Evolutionary conservation across 2,888 invertebrate genomes (phyloP).

Genomic region (Nasonovia ribisnigri): DNA sequence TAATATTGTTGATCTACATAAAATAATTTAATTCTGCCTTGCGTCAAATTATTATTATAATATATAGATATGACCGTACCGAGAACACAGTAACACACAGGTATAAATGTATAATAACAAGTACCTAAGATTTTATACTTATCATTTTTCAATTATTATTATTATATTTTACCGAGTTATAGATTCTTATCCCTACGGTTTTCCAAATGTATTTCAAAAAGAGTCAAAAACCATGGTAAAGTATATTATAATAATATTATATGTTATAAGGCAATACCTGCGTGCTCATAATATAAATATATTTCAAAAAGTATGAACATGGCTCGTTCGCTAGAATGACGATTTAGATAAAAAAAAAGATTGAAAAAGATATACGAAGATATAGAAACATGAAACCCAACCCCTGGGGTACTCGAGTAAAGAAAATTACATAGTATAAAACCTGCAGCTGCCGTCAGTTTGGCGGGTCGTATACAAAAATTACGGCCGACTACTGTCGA

Average conservation of each 20-base stretch:
- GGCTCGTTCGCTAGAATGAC: neutral
- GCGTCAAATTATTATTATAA: neutral
- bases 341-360: neutral
- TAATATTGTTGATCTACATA: no score
- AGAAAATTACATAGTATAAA: neutral
- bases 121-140: neutral
- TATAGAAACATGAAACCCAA: neutral
- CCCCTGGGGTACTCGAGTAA: neutral
- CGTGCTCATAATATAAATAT: neutral
- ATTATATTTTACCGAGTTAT: neutral
- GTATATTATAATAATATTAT: neutral
- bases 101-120: neutral
- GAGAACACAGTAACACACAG: neutral
- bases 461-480: neutral
- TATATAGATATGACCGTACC: neutral
- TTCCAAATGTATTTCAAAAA: neutral
- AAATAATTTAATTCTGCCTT: neutral
- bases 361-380: neutral
- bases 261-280: neutral
- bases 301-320: neutral
- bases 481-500: neutral
- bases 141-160: neutral
- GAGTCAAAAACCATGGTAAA: neutral
- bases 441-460: neutral
- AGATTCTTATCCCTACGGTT: neutral